Percentiles rank a stretch among this genome's conserved stretches.
phyloP scores from a whole-genome alignment of 1,140 invertebrate species.

The Homarus americanus region DNA sequence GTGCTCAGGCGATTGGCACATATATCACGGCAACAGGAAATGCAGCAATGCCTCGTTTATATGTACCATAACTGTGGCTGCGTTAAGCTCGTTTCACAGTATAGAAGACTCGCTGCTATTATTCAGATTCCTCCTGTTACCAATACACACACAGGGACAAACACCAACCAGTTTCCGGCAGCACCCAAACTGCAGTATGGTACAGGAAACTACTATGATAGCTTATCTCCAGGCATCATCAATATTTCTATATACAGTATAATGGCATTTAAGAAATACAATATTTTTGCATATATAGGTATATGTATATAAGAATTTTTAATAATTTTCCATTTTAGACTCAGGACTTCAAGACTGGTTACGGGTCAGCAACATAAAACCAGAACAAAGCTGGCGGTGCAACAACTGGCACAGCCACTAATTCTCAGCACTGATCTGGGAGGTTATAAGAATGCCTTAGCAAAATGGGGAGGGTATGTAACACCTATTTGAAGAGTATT shows the following conservation, averaged over 20 bases:
- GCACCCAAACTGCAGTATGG: constrained; percentile 73
- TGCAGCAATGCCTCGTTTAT: constrained; percentile 83
- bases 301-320: neutral
- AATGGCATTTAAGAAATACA: neutral
- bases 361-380: constrained; percentile 80
- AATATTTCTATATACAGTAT: too few species aligned
- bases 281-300: neutral
- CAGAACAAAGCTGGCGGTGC: constrained; percentile 81
- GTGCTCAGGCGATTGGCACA: constrained; percentile 78
- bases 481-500: too few species aligned
- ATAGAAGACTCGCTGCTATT: constrained; percentile 81
- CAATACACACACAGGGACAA: constrained; percentile 71
- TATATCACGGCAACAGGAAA: constrained; percentile 80
- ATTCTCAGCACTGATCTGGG: constrained; percentile 83
- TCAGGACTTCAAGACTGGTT: constrained; percentile 81
- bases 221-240: constrained; percentile 29
- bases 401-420: constrained; percentile 80
- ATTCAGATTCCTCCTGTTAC: constrained; percentile 74
- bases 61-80: constrained; percentile 80
- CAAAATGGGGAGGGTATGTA: constrained; percentile 84
- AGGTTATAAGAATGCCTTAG: constrained; percentile 85
- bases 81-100: constrained; percentile 85
- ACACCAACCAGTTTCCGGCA: constrained; percentile 73
- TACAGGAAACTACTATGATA: constrained; percentile 73
- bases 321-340: constrained; percentile 77